phyloP scores from a whole-genome alignment of 1,140 invertebrate genomes.

The Dryas iulia region DNA sequence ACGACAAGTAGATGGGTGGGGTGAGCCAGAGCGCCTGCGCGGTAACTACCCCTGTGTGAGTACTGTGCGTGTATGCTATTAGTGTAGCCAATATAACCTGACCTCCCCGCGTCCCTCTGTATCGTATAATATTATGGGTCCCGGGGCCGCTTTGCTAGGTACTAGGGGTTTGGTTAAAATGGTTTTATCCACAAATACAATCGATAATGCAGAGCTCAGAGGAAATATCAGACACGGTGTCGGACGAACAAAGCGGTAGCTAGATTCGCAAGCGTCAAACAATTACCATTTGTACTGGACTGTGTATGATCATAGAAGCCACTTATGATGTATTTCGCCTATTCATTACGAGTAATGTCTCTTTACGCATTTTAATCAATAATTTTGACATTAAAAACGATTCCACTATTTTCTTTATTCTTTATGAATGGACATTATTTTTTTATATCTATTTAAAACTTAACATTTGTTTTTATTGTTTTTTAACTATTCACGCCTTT shows the following conservation, averaged over 20 bases:
- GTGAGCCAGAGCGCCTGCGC: slow-evolving; percentile 63
- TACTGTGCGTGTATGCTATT: slow-evolving; percentile 57
- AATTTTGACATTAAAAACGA: not conserved
- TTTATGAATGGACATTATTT: no score
- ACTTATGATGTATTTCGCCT: not conserved
- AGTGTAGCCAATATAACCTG: slow-evolving; percentile 40
- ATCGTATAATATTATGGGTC: slow-evolving; percentile 2
- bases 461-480: no score
- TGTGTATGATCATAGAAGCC: not conserved
- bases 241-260: slow-evolving; percentile 50
- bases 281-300: slow-evolving; percentile 28
- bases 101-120: slow-evolving; percentile 42
- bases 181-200: slow-evolving; percentile 70
- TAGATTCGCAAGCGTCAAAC: slow-evolving; percentile 34
- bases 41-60: slow-evolving; percentile 51
- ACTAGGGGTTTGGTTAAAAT: slow-evolving; percentile 43
- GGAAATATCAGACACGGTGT: slow-evolving; percentile 72
- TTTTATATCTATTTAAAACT: no score
- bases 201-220: slow-evolving; percentile 73
- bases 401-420: not conserved
- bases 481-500: no score
- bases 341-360: not conserved
- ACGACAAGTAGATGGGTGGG: slow-evolving; percentile 65
- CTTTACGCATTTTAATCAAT: not conserved
- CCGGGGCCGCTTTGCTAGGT: slow-evolving; percentile 43